These are phyloP conservation scores for Nowickia ferox DNA, from an alignment of 2,888 invertebrate species.

Conservation along the genomic window DNA sequence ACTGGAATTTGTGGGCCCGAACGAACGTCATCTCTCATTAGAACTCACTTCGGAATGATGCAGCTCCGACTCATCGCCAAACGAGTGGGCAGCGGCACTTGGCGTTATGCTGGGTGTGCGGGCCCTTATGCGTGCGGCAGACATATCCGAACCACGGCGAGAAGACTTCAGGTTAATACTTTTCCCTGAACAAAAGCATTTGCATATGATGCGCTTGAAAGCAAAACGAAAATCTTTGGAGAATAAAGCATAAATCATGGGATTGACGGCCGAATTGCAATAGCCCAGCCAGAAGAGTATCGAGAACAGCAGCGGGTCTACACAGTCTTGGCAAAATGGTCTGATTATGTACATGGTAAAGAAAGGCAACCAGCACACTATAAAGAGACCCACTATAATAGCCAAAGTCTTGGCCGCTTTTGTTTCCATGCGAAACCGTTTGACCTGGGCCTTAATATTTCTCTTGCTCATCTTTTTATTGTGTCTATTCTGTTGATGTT, in stretches of 20 bases:
- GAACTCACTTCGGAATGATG: conserved; percentile 81
- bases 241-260: conserved; percentile 96
- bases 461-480: conserved; percentile 92
- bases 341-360: conserved; percentile 96
- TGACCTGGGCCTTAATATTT: conserved; percentile 95
- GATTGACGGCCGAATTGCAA: conserved; percentile 98
- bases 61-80: conserved; percentile 85
- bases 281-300: conserved; percentile 98
- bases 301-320: conserved; percentile 93
- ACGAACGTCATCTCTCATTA: conserved; percentile 85
- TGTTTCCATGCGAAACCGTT: conserved; percentile 96
- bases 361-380: conserved; percentile 98
- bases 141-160: conserved; percentile 85
- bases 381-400: conserved; percentile 98
- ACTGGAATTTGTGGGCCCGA: conserved; percentile 82
- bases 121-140: conserved; percentile 84
- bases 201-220: conserved; percentile 95
- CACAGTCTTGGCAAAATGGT: conserved; percentile 94
- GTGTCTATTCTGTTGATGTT: conserved; percentile 78
- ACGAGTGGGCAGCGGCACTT: conserved; percentile 84
- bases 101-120: conserved; percentile 85
- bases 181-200: conserved; percentile 88
- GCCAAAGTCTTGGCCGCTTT: conserved; percentile 98
- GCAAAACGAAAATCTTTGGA: conserved; percentile 97
- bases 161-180: conserved; percentile 82